Evolutionary conservation across 1,140 invertebrate species (phyloP), one percentile per base, ranked within the genome.

Genomic region (Acromyrmex echinatior): DNA sequence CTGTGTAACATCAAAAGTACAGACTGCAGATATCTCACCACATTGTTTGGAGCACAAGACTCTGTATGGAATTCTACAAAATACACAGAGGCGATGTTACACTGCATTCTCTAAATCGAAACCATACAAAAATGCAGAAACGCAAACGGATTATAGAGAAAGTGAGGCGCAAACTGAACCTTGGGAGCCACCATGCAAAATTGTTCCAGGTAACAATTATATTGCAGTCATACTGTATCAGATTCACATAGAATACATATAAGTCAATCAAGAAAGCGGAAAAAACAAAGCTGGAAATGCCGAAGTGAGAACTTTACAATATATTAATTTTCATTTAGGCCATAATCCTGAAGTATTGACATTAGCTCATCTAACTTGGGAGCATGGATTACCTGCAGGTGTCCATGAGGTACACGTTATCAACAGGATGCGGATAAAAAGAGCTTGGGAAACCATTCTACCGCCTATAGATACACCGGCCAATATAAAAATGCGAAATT

Each of bases 161-260:
- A 97, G 96, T 4, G 97, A 97, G 89, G 96, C 97, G 16, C 98
- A 98, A 94, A 98, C 98, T 1, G 94, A 96, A 45, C 97, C 98
- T 0, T 98, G 98, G 96, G 96, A 97, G 74, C 97, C 97, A 10
- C 96, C 97, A 45, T 93, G 93, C 74, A 87, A 88, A 85, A 88
- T 92, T 82, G 79, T 71, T 86, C 10, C 87, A 92, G 93, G 94
- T 92, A 91, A 63, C 14, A 73, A 80, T 86, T 74, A 31, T 16
- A 87, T 79, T 66, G 68, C 25, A 53, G 14, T 70, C 3, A 49
- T 60, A 66, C 28, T 49, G 12, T n/a, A 39, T 4, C 16, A 66
- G 3, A 45, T 68, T 66, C 14, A 85, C 9, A 81, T 82, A 39
- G 21, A 86, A 76, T 35, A 45, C 5, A 35, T 45, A 45, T 39